These are phyloP conservation scores for Eira barbara DNA, from an alignment of 2,113 vertebrate species.

Conservation along the genomic window DNA sequence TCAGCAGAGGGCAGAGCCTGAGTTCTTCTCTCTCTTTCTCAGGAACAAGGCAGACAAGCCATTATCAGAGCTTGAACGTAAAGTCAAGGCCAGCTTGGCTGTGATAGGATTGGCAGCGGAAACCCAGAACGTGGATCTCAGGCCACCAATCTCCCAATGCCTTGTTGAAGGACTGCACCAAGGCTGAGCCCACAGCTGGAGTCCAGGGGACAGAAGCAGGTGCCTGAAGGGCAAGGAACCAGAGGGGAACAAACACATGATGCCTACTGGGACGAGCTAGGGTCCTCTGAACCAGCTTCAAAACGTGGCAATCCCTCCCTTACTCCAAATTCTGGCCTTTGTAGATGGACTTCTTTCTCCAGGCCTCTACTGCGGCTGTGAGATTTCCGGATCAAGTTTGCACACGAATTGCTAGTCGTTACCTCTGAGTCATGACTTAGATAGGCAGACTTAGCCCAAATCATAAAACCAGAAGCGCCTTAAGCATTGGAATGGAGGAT, in stretches of 20 bases:
- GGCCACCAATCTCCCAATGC: not conserved
- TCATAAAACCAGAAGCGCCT: constrained; percentile 39
- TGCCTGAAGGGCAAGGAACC: not conserved
- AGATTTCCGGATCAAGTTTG: not conserved
- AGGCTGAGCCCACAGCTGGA: not conserved
- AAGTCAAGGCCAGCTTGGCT: not conserved
- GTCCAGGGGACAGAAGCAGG: not conserved
- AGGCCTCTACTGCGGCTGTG: not conserved
- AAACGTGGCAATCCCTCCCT: not conserved
- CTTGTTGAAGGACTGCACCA: not conserved
- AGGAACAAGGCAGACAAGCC: not conserved
- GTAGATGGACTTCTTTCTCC: not conserved
- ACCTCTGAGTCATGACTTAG: constrained; percentile 18
- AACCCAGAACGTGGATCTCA: not conserved
- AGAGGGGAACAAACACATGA: not conserved
- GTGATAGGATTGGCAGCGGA: not conserved
- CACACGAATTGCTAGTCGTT: not conserved
- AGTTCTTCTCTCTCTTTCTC: not conserved
- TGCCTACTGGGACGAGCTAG: not conserved
- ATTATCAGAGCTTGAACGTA: not conserved
- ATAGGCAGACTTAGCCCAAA: constrained; percentile 5
- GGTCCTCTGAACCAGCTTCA: not conserved
- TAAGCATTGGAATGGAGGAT: not conserved
- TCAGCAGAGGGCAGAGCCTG: not conserved
- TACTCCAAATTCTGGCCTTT: not conserved